Base-by-base conservation (phyloP, 2,113 vertebrate genomes). In the Cygnus atratus region DNA sequence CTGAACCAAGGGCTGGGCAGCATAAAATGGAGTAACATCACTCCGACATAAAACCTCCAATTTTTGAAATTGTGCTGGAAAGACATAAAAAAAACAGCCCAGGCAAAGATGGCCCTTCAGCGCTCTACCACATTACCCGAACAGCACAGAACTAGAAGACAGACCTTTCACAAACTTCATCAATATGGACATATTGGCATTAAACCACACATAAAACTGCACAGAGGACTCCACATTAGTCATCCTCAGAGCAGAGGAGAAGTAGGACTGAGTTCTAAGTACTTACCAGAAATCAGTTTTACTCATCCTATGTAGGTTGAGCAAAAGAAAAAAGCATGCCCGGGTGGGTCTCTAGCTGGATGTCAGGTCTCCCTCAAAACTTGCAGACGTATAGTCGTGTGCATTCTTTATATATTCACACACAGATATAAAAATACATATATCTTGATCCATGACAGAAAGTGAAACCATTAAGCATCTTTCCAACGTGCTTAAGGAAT, bases 401-500 rank as follows among this genome's bases (percentile, higher is more conserved):
- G 76, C 62, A 28, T 63, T 73, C 77, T 89, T 50, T 20, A 39
- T n/a, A 52, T 65, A 52, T 54, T 43, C 29, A 61, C 33, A 61
- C 33, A 63, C 7, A 19, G 5, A 43, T 11, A 14, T 59, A 54
- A 66, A 84, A 91, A 87, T n/a, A n/a, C n/a, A 50, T 35, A 35
- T 25, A n/a, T 87, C 65, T 35, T 87, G 61, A 35, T 37, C 57
- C 84, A n/a, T 28, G 50, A 84, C 90, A 44, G 54, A 93, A 81
- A 91, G 91, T 66, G 55, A 92, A 86, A 70, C 29, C 26, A 94
- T 88, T 87, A 39, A 68, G 16, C 68, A 63, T 74, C 92, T 86
- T 91, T 95, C 93, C 83, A 95, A 74, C 35, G 68, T 41, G 75
- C 84, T 87, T 86, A 89, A 96, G 96, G 87, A 85, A 90, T 82